phyloP scores from a whole-genome alignment of 2,888 invertebrate genomes.

The Heteropelma amictum region DNA sequence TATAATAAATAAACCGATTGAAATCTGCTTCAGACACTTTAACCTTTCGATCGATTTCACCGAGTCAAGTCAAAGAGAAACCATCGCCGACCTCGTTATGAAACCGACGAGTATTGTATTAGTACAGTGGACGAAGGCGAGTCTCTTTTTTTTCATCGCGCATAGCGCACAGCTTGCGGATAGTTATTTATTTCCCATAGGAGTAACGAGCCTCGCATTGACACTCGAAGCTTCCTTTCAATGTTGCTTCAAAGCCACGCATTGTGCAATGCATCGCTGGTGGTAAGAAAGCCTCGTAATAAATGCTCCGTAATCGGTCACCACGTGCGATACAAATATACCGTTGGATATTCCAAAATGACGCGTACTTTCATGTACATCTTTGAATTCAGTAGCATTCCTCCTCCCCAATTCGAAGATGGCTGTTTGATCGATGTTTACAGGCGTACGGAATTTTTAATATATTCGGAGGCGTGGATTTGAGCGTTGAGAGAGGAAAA shows the following conservation, averaged over 20 bases:
- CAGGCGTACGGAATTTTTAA: constrained; percentile 12
- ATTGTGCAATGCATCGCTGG: constrained; percentile 19
- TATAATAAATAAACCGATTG: constrained; percentile 33
- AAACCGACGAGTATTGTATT: too few species aligned
- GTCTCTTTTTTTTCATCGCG: constrained; percentile 35
- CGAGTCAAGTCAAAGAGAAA: constrained; percentile 21
- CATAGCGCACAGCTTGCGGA: constrained; percentile 7
- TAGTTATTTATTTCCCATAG: too few species aligned
- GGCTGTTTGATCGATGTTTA: background rate
- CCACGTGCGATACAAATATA: background rate
- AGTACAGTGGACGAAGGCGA: too few species aligned
- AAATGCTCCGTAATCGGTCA: background rate
- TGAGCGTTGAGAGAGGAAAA: background rate
- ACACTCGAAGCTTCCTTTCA: constrained; percentile 1
- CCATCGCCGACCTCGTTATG: constrained; percentile 38
- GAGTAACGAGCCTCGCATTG: constrained; percentile 24
- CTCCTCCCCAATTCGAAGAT: constrained; percentile 39
- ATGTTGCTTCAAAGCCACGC: constrained; percentile 20
- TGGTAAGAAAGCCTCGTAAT: constrained; percentile 5
- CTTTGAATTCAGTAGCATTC: background rate
- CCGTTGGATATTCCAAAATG: constrained; percentile 15
- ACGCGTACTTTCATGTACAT: too few species aligned
- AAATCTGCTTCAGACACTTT: constrained; percentile 42
- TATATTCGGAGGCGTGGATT: constrained; percentile 35
- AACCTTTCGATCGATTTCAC: constrained; percentile 22